phyloP scores from a whole-genome alignment of 2,113 vertebrate genomes.

The Psophia crepitans region DNA sequence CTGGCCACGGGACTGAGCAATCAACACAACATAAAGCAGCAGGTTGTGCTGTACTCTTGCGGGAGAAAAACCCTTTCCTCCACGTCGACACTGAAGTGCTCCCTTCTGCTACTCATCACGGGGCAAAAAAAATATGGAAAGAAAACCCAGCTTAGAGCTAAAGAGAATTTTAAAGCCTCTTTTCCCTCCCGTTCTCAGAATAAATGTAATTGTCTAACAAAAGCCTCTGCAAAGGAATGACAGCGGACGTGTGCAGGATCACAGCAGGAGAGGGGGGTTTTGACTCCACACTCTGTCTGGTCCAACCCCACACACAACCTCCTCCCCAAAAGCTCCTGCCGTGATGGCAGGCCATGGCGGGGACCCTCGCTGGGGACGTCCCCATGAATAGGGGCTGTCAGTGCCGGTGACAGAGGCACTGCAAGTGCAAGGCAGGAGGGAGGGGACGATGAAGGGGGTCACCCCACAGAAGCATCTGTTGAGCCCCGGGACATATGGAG shows the following conservation, averaged over 20 bases:
- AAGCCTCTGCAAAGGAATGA: neutral
- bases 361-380: neutral
- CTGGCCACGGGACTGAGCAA: neutral
- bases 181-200: neutral
- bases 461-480: slow-evolving; percentile 73
- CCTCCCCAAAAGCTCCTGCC: neutral
- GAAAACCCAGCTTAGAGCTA: neutral
- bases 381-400: slow-evolving; percentile 17
- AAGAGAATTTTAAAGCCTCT: neutral
- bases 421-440: neutral
- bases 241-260: neutral
- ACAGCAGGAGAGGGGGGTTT: neutral
- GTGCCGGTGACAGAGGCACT: neutral
- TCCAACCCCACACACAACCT: neutral
- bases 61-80: neutral
- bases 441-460: neutral
- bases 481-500: slow-evolving; percentile 75
- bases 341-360: neutral
- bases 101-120: neutral
- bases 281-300: accelerated
- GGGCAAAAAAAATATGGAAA: neutral
- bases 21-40: neutral
- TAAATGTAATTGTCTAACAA: neutral
- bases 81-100: neutral
- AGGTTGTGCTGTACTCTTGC: neutral